phyloP scores from a whole-genome alignment of 1,140 invertebrate species.

The Drosophila nannoptera region DNA sequence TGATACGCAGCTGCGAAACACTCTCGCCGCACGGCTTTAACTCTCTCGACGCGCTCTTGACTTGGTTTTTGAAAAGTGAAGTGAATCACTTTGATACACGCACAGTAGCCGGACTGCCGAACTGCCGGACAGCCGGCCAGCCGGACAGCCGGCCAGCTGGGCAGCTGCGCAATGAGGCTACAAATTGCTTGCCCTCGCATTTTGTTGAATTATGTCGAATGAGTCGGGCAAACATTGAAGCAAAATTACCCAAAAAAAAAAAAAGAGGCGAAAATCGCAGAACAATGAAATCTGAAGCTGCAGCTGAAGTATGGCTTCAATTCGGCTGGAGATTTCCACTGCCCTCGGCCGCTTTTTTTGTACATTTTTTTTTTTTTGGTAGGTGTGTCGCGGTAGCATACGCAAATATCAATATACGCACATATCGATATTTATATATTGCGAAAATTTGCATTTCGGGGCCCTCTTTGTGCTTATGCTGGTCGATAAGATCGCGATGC shows the following conservation, averaged over 20 bases:
- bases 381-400: constrained; percentile 34
- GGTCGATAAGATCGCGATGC: constrained; percentile 32
- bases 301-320: not conserved
- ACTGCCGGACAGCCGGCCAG: constrained; percentile 3
- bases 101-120: constrained; percentile 52
- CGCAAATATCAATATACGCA: constrained; percentile 9
- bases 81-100: constrained; percentile 65
- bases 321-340: constrained; percentile 28
- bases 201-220: constrained; percentile 64
- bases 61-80: constrained; percentile 68
- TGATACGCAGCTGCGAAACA: constrained; percentile 44
- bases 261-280: constrained; percentile 2
- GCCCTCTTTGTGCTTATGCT: constrained; percentile 49
- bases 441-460: constrained; percentile 11
- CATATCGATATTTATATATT: constrained; percentile 10
- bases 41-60: constrained; percentile 48
- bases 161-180: constrained; percentile 53
- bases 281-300: constrained; percentile 15
- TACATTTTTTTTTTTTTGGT: constrained; percentile 12
- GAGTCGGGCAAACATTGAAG: constrained; percentile 61
- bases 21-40: constrained; percentile 56
- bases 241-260: not conserved
- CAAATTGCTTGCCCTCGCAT: constrained; percentile 49
- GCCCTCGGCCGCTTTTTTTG: constrained; percentile 8
- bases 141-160: not conserved